A percentile compares a stretch with the other conserved stretches of the same genome.
phyloP scores from a whole-genome alignment of 1,140 invertebrate species.

The Lethocerus indicus region DNA sequence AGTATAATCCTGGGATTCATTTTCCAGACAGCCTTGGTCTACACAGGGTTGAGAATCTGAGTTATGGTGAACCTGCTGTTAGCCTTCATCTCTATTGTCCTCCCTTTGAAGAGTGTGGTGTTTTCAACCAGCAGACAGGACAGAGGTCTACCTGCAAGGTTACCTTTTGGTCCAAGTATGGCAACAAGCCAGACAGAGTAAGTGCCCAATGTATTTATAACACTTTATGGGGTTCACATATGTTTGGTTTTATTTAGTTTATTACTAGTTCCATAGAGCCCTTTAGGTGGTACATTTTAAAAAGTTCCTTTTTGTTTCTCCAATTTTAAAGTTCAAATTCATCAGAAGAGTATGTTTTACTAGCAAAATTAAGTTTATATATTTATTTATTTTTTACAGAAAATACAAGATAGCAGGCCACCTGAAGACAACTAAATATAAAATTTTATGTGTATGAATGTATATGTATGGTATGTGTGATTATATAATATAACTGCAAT shows the following conservation, averaged over 20 bases:
- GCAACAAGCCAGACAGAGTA: constrained; percentile 34
- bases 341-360: too few relatives aligned
- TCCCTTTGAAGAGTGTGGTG: constrained; percentile 72
- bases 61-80: constrained; percentile 69
- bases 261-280: neutral
- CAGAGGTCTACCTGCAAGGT: constrained; percentile 47
- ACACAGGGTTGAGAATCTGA: constrained; percentile 91
- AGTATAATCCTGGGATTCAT: too few relatives aligned
- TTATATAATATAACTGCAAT: too few relatives aligned
- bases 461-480: too few relatives aligned
- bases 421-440: constrained; percentile 26
- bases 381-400: constrained; percentile 17
- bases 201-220: neutral
- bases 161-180: constrained; percentile 85
- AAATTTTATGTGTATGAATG: too few relatives aligned
- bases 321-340: too few relatives aligned
- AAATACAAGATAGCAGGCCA: constrained; percentile 25
- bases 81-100: constrained; percentile 94
- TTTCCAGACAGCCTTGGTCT: constrained; percentile 75
- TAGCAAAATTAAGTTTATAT: neutral
- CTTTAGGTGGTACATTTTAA: too few relatives aligned
- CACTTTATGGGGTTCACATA: too few relatives aligned
- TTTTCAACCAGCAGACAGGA: constrained; percentile 85
- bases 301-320: too few relatives aligned
- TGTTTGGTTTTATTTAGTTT: neutral